Base-by-base conservation (phyloP, 2,888 invertebrate genomes). In the Harpalus rufipes region DNA sequence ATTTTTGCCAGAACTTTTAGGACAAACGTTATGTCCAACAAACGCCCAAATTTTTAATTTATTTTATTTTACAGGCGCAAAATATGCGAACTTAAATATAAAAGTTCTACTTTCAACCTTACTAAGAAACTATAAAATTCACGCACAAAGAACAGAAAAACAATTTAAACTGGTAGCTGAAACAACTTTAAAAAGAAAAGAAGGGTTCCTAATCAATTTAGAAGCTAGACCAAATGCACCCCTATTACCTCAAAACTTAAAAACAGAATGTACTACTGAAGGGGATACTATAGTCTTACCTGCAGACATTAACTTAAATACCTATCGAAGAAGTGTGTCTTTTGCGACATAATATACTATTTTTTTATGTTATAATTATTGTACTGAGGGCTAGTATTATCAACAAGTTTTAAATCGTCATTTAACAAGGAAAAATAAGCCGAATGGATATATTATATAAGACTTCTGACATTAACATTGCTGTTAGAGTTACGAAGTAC, bases 31-130 rank as follows among this genome's bases (percentile, higher is more conserved):
- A n/a, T n/a, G n/a, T n/a, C n/a, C n/a, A n/a, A n/a, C n/a, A n/a
- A n/a, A n/a, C n/a, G 6, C 32, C 32, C 6, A 32, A 1, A 25
- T 32, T 32, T 4, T 32, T 32, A 32, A 32, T 32, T 32, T 32
- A 5, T 32, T 32, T 32, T 6, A 32, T 32, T 32, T 32, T 32
- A 16, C 89, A 92, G 93, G 95, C 65, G 94, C 95, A 65, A 95
- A 95, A 90, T 95, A 95, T 89, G 95, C 95, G 4, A 93, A 95
- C 91, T 89, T 95, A 61, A 95, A 95, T 88, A 90, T 95, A 76
- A 95, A 95, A 90, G 93, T 95, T 1, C 90, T 95, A 0, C 91
- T 95, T 1, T 93, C 95, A 0, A 95, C 94, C 1, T 92, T 95
- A 44, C 89, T 95, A 51, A 92, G 95, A 74, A 94, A 93, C 89